Evolutionary conservation across 2,888 invertebrate genomes (phyloP), one percentile per base, ranked within the genome.

Genomic region (Sphaerophoria rueppellii): DNA sequence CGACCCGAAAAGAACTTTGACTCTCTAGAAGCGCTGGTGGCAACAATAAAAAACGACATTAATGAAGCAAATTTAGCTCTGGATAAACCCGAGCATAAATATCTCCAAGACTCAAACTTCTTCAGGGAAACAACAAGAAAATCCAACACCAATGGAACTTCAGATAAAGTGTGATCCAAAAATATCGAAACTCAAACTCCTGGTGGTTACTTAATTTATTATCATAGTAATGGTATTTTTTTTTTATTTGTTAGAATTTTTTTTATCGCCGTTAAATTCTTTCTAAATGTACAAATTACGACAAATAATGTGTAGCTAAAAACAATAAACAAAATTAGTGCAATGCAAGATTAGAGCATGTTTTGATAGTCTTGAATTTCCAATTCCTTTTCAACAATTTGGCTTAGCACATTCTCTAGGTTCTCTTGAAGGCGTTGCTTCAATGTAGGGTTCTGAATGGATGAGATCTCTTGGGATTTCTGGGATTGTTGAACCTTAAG

Each of bases 1-100:
- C 93, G 99, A 87, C 95, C 95, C 0, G 98, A 99, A 93, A 94
- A 93, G 89, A 95, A 96, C 90, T 99, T 98, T 89, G 91, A 92
- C 16, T 95, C 96, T 0, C 87, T 95, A 37, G 96, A 97, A 69
- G 95, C 94, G 24, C 92, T 98, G 73, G 96, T 97, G 88, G 89
- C 91, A 40, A 95, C 95, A 52, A 98, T 99, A 79, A 93, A 95
- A 81, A 92, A 94, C 76, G 98, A 99, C 89, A 98, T 98, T 87
- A 89, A 92, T 4, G 91, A 94, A 87, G 96, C 98, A 0, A 93
- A 94, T 24, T 87, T 92, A 40, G 91, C 92, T 57, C 92, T 98
- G 58, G 94, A 96, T 5, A 90, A 93, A 70, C 90, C 93, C 11
- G 92, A 93, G 61, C 93, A 93, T 88, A 87, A 89, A 61, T 89